Conservation (phyloP, 2,113 vertebrate genomes). For the Brachionichthys hirsutus region DNA sequence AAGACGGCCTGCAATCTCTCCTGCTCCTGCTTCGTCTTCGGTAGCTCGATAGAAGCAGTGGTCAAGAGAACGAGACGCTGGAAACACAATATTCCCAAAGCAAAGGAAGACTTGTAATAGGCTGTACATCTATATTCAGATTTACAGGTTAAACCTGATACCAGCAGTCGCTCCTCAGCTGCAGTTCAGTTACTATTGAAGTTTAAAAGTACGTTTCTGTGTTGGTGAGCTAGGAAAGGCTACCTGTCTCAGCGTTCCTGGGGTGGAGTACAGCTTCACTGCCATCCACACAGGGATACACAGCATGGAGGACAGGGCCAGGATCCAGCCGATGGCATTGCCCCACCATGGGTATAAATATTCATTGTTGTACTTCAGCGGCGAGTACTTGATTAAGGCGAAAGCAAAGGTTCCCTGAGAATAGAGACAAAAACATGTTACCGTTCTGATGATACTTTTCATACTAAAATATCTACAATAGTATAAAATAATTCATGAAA, state of each 20-base stretch:
- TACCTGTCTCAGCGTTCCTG: slow-evolving; percentile 90
- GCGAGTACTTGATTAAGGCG: slow-evolving; percentile 92
- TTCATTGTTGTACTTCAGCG: slow-evolving; percentile 93
- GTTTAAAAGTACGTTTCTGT: no score
- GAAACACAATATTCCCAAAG: neutral
- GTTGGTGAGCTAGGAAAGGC: no score
- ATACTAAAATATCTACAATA: no score
- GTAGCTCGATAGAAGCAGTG: slow-evolving; percentile 71
- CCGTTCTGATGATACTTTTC: neutral
- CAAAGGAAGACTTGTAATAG: no score
- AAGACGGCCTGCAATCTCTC: slow-evolving; percentile 67
- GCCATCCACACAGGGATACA: slow-evolving; percentile 86
- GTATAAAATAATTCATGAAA: no score
- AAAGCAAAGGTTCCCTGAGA: slow-evolving; percentile 91
- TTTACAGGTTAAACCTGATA: no score
- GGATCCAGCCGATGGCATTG: slow-evolving; percentile 88
- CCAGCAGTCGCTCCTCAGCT: no score
- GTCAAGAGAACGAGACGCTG: slow-evolving; percentile 71
- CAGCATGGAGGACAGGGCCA: slow-evolving; percentile 92
- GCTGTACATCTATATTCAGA: no score
- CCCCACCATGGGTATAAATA: slow-evolving; percentile 96
- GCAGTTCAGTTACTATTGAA: no score
- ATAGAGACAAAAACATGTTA: slow-evolving; percentile 10
- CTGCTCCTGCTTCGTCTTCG: slow-evolving; percentile 70
- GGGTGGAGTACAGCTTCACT: slow-evolving; percentile 82